Base-by-base conservation (phyloP, 2,888 invertebrate species). In the Galeruca laticollis region DNA sequence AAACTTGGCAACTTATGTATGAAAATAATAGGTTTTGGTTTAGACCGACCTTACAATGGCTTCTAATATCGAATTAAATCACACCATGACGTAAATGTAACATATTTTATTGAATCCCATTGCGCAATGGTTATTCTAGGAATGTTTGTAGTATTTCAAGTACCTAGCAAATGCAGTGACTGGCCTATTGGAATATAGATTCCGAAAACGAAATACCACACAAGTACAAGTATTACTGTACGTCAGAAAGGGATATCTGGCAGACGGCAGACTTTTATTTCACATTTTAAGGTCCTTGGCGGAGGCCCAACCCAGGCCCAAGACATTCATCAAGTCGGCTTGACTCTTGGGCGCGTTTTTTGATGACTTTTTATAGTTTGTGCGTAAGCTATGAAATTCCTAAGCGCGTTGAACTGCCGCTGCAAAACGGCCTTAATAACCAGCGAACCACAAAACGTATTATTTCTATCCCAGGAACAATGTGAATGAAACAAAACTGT, bases 201-300 rank as follows among this genome's bases (percentile, higher is more conserved):
- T 57, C 56, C 49, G 18, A 64, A 57, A 54, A 63, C 54, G 37
- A 65, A 65, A 59, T 66, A 33, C 66, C 66, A 59, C 59, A 66
- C 59, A 66, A 59, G 49, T 20, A 66, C 59, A 66, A 59, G 49
- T 20, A 47, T 51, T 47, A 37, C 51, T 37, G 57, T 51, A 51
- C 13, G 66, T 15, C 49, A 66, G 66, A 66, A 59, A 66, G 66
- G 51, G 66, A 66, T 37, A 15, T 21, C 8, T 21, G 60, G 60
- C 59, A 67, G 66, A 67, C 60, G 54, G 67, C 67, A 60, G 67
- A 68, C 54, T 68, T 68, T 60, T 64, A 64, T 64, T 64, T 56
- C 61, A 59, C 49, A 66, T 59, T 66, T 66, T 54, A 59, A 65
- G 65, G 65, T 65, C 65, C 65, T 65, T 65, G 65, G 65, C 57